Evolutionary conservation across 2,888 invertebrate genomes (phyloP).

Genomic region (Chymomyza amoena): DNA sequence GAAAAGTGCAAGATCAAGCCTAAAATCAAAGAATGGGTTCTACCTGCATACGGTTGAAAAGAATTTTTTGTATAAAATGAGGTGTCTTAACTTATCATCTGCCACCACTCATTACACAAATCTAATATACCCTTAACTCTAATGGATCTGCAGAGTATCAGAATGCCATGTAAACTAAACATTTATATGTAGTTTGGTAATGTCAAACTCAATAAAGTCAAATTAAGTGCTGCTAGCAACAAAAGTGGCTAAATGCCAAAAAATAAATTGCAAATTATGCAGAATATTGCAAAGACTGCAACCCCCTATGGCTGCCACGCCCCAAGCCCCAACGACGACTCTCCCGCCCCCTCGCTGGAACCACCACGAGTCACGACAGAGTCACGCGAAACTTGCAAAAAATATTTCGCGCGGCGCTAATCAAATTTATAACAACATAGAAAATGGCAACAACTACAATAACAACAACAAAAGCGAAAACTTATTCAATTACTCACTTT

Average conservation of each 20-base stretch:
- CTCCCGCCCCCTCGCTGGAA: constrained; percentile 15
- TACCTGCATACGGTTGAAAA: too few species aligned
- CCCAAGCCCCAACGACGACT: constrained; percentile 7
- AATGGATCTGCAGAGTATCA: background rate
- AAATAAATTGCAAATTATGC: constrained; percentile 40
- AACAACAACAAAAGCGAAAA: constrained; percentile 41
- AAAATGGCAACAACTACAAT: constrained; percentile 8
- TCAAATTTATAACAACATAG: constrained; percentile 67
- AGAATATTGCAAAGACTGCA: constrained; percentile 10
- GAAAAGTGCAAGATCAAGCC: too few species aligned
- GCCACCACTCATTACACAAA: too few species aligned
- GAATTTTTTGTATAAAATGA: too few species aligned
- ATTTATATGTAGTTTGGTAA: constrained; percentile 12
- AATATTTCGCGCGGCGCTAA: constrained; percentile 58
- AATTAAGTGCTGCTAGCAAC: constrained; percentile 15
- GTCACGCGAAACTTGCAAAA: constrained; percentile 37
- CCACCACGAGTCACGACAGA: background rate
- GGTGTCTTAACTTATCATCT: too few species aligned
- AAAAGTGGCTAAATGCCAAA: constrained; percentile 16
- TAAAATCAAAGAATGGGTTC: too few species aligned
- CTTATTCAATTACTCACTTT: constrained; percentile 76
- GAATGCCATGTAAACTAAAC: background rate
- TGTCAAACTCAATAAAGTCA: constrained; percentile 40
- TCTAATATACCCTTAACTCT: too few species aligned
- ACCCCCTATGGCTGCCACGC: constrained; percentile 18